These are phyloP conservation scores for Tribolium madens DNA, from an alignment of 1,140 invertebrate species.

Conservation along the genomic window DNA sequence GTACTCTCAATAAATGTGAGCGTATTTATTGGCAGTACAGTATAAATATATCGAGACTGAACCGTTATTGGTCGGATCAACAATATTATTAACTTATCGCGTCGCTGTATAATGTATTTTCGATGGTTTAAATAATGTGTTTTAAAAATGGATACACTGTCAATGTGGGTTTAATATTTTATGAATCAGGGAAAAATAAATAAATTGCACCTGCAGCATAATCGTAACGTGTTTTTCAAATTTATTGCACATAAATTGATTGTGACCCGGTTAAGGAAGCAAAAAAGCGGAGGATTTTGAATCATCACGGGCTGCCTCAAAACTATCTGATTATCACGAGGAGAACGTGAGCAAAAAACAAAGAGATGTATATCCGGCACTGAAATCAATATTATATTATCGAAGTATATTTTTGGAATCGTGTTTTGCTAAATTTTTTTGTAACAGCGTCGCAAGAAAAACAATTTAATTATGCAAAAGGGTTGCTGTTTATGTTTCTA, in stretches of 20 bases:
- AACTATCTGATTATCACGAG: slow-evolving; percentile 5
- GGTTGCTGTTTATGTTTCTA: background rate
- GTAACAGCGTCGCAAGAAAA: background rate
- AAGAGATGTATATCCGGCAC: background rate
- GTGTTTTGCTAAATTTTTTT: background rate
- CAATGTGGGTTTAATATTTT: slow-evolving; percentile 15
- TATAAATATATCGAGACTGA: slow-evolving; percentile 16
- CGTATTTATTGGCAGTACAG: slow-evolving; percentile 19
- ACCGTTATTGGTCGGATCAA: slow-evolving; percentile 1
- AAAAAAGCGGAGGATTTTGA: background rate
- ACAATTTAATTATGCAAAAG: background rate
- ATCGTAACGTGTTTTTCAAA: background rate
- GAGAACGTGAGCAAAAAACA: background rate
- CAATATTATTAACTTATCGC: slow-evolving; percentile 13
- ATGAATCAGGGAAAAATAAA: slow-evolving; percentile 12
- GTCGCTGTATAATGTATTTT: background rate
- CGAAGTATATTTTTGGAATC: no score
- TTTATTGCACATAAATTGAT: background rate
- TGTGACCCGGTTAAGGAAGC: background rate
- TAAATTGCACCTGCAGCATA: slow-evolving; percentile 1
- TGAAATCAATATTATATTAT: background rate
- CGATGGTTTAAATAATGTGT: slow-evolving; percentile 13
- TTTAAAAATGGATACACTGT: slow-evolving; percentile 24
- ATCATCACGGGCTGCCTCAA: slow-evolving; percentile 13
- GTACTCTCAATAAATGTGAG: slow-evolving; percentile 10